phyloP scores from a whole-genome alignment of 2,888 invertebrate species.

The Gortyna flavago region DNA sequence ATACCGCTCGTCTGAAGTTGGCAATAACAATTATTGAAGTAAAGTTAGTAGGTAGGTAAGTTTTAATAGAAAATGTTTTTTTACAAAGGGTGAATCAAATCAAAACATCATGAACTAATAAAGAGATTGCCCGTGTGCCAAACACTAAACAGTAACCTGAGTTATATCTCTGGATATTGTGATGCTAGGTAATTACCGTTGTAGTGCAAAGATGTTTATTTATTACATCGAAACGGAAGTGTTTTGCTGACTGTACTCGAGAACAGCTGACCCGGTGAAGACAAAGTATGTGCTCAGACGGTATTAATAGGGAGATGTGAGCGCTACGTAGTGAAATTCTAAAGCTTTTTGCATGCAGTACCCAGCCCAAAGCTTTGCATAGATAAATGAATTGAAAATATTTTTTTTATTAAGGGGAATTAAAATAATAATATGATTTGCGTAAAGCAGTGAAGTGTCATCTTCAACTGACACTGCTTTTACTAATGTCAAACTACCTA shows the following conservation, averaged over 20 bases:
- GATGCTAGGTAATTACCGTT: neutral
- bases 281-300: slow-evolving; percentile 48
- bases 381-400: neutral
- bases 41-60: neutral
- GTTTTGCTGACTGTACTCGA: slow-evolving; percentile 3
- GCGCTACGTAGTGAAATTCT: slow-evolving; percentile 11
- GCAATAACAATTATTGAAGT: neutral
- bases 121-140: neutral
- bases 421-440: neutral
- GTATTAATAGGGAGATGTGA: slow-evolving; percentile 26
- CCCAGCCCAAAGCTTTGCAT: neutral
- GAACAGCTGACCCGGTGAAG: slow-evolving; percentile 46
- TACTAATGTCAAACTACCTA: neutral
- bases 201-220: neutral
- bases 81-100: neutral
- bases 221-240: too few species aligned
- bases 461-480: neutral
- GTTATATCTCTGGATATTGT: neutral
- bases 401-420: neutral
- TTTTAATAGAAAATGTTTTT: neutral
- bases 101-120: neutral
- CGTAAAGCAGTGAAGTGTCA: neutral
- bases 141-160: neutral
- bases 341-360: neutral
- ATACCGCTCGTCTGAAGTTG: neutral